phyloP scores from a whole-genome alignment of 2,797 vertebrate species.

The Basileuterus tristriatus region DNA sequence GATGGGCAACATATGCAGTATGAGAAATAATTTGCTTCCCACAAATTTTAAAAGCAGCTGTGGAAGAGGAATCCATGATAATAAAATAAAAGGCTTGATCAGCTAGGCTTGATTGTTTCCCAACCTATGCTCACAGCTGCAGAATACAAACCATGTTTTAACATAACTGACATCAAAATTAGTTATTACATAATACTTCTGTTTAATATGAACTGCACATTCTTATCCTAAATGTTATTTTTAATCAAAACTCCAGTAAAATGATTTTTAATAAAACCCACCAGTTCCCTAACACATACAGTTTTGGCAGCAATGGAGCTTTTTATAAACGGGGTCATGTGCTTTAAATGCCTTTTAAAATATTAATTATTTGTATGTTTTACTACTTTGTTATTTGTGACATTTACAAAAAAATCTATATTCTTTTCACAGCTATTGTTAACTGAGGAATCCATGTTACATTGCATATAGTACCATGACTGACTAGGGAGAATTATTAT shows the following conservation, averaged over 20 bases:
- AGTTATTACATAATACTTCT: constrained; percentile 12
- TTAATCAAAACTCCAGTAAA: constrained; percentile 26
- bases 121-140: constrained; percentile 60
- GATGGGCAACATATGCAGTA: constrained; percentile 57
- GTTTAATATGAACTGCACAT: constrained; percentile 44
- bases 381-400: background rate
- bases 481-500: background rate
- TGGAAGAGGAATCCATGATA: constrained; percentile 57
- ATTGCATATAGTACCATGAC: background rate
- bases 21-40: constrained; percentile 66
- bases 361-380: background rate
- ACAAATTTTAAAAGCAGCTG: constrained; percentile 66
- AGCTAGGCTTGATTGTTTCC: constrained; percentile 44
- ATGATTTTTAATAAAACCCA: constrained; percentile 29
- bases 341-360: constrained; percentile 27
- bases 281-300: constrained; percentile 3
- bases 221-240: constrained; percentile 26
- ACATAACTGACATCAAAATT: constrained; percentile 44
- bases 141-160: constrained; percentile 51
- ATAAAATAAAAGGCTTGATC: constrained; percentile 64
- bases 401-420: constrained; percentile 15
- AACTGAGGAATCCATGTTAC: background rate
- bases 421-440: constrained; percentile 34
- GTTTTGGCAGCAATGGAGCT: constrained; percentile 22
- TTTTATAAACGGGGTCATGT: background rate